A percentile compares a stretch with the other conserved stretches of the same genome.
Conservation (phyloP, 53 echinoderm and acorn worm genomes). For the Echinometra lucunter region DNA sequence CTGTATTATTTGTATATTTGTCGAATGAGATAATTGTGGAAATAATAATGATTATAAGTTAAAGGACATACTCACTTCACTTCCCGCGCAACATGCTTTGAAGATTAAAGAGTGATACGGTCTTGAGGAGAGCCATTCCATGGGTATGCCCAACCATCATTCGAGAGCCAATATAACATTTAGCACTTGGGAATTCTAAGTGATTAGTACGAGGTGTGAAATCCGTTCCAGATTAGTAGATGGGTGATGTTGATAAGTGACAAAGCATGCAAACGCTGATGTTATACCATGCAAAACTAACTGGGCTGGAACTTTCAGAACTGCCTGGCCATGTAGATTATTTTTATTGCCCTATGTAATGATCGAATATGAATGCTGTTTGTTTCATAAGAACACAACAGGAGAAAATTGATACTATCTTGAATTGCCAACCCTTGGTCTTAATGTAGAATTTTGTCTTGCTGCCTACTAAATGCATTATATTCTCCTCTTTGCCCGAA, state of each 20-base stretch:
- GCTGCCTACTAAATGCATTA: no score
- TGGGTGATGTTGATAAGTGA: neutral
- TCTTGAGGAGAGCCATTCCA: conserved; percentile 54
- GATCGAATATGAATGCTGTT: no score
- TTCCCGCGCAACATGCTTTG: conserved; percentile 58
- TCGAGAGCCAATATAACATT: conserved; percentile 40
- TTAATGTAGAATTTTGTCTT: no score
- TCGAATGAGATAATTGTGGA: neutral
- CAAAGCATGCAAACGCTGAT: neutral
- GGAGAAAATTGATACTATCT: no score
- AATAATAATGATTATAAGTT: conserved; percentile 32
- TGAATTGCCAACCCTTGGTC: no score
- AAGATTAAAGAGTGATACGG: conserved; percentile 48
- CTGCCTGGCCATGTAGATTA: neutral
- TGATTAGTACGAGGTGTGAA: neutral
- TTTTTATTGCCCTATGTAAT: no score
- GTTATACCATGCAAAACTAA: neutral
- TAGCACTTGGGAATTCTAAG: neutral
- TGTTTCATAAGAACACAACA: no score
- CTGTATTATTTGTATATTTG: neutral
- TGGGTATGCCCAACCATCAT: conserved; percentile 34
- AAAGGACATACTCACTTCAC: conserved; percentile 54
- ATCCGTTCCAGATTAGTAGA: neutral
- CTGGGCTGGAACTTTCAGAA: neutral
- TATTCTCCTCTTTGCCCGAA: no score